phyloP scores from a whole-genome alignment of 2,888 invertebrate species.

The Venusia cambrica region DNA sequence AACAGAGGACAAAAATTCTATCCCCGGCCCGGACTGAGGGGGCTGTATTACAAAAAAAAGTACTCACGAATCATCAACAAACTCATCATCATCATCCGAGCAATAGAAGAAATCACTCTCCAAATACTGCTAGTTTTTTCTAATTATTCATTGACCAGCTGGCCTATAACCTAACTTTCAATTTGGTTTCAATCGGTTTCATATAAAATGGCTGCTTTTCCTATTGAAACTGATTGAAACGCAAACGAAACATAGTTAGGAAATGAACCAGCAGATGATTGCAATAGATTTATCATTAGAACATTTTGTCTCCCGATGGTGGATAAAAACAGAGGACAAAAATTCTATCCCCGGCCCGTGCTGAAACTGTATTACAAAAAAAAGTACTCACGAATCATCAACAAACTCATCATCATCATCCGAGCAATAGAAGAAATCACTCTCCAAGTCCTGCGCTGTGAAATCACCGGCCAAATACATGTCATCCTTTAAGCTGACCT shows the following conservation, averaged over 20 bases:
- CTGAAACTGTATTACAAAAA: neutral
- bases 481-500: conserved; percentile 62
- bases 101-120: conserved; percentile 60
- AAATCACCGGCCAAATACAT: conserved; percentile 63
- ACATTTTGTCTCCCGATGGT: no score
- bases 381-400: conserved; percentile 59
- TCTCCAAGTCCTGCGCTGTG: conserved; percentile 55
- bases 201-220: no score
- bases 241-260: no score
- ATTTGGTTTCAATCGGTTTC: no score
- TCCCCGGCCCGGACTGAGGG: no score
- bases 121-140: conserved; percentile 61
- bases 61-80: conserved; percentile 62
- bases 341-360: no score
- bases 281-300: no score
- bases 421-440: conserved; percentile 57
- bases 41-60: neutral
- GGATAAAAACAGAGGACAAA: no score
- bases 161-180: no score
- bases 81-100: conserved; percentile 60
- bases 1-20: no score
- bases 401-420: conserved; percentile 59
- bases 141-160: conserved; percentile 66
- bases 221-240: no score
- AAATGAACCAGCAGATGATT: no score